Percentiles rank a stretch among this genome's conserved stretches.
These are phyloP conservation scores for Macropus fuliginosus DNA, from an alignment of 2,797 vertebrate species.

Conservation along the genomic window DNA sequence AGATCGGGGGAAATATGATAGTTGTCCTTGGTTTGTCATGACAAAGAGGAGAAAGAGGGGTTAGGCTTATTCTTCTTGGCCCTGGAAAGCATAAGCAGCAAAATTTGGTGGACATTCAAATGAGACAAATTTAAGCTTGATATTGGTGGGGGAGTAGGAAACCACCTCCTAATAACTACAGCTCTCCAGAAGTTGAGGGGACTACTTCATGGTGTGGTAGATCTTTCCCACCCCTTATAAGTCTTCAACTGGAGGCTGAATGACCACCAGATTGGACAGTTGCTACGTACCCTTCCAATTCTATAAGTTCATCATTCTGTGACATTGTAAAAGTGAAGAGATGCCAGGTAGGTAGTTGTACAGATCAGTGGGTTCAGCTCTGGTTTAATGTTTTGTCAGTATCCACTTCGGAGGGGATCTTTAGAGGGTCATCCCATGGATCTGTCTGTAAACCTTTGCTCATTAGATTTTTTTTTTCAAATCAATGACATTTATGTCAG, in stretches of 20 bases:
- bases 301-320: not conserved
- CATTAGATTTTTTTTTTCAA: not conserved
- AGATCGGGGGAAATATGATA: not conserved
- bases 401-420: not conserved
- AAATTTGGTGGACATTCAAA: not conserved
- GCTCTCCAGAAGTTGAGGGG: not conserved
- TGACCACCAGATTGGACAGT: not conserved
- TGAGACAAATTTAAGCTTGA: not conserved
- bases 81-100: not conserved
- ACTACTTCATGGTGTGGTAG: not conserved
- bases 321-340: not conserved
- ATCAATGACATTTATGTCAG: not conserved
- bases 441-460: not conserved
- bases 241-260: not conserved
- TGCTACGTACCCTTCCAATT: not conserved
- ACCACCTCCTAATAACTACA: not conserved
- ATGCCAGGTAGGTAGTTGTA: not conserved
- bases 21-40: not conserved
- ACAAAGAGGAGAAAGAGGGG: not conserved
- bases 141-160: not conserved
- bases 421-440: not conserved
- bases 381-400: not conserved
- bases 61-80: not conserved
- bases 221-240: fast-evolving
- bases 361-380: not conserved